Evolutionary conservation across 1,140 invertebrate genomes (phyloP).

Genomic region (Phymorhynchus buccinoides): DNA sequence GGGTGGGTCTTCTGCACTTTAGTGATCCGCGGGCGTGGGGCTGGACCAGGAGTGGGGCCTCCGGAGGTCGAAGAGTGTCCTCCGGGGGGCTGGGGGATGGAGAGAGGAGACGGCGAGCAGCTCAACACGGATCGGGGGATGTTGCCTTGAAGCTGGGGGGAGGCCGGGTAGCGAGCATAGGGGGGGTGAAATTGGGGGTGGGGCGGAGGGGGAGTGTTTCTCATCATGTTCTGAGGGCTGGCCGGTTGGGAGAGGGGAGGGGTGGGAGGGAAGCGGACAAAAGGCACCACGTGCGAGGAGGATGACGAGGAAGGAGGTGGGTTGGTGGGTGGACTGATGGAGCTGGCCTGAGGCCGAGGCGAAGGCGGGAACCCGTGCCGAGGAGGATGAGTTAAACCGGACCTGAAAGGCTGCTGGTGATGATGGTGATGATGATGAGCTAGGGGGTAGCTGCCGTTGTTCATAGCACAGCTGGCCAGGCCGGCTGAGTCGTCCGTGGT

Average conservation of each 20-base stretch:
- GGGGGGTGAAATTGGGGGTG: no score
- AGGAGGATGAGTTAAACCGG: constrained; percentile 6
- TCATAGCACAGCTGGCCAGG: background rate
- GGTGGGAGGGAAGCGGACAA: constrained; percentile 62
- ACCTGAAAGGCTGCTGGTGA: background rate
- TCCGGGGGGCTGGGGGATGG: constrained; percentile 43
- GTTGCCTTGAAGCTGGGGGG: constrained; percentile 34
- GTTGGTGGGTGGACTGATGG: constrained; percentile 5
- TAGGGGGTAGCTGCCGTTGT: background rate
- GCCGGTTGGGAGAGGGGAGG: constrained; percentile 69
- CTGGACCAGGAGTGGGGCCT: no score
- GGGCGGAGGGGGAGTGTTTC: constrained; percentile 67
- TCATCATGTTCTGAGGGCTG: constrained; percentile 59
- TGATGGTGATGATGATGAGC: no score
- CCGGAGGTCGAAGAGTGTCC: background rate
- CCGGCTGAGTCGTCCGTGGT: background rate
- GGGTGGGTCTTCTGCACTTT: constrained; percentile 69
- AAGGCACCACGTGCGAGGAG: constrained; percentile 60
- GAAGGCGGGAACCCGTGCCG: background rate
- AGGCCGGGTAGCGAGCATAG: constrained; percentile 34
- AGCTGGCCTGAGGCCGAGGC: constrained; percentile 12
- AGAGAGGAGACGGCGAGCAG: constrained; percentile 38
- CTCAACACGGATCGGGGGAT: constrained; percentile 47
- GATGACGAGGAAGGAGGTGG: constrained; percentile 32
- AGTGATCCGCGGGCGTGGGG: constrained; percentile 30